Evolutionary conservation across 2,797 vertebrate species (phyloP), one percentile per base, ranked within the genome.

Genomic region (Limnodromus scolopaceus): DNA sequence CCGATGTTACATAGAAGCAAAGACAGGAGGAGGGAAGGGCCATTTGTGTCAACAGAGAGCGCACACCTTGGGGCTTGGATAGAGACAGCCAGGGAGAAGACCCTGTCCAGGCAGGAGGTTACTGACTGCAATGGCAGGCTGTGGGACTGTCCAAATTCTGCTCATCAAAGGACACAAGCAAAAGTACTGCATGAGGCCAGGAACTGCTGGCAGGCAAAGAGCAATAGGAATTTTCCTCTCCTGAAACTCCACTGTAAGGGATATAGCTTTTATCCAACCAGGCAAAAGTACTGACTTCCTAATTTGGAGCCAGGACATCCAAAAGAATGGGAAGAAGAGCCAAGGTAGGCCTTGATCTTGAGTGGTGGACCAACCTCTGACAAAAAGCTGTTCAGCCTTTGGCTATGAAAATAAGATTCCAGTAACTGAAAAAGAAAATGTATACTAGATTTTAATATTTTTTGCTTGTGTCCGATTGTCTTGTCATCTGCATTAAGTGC

Each of bases 111-210:
- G 25, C 49, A 86, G 20, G 9, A 78, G 32, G 7, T 53, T 75
- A 48, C 34, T 64, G 23, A 48, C 34, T 64, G 23, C 27, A 58
- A 41, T 0, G 0, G 16, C 53, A 77, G n/a, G 6, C 20, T n/a
- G 11, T 45, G 25, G 1, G 2, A 10, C 45, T 74, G 45, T 54
- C 55, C 74, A 58, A 87, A 96, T 69, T 39, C 38, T 15, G 23
- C 32, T 27, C 11, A 13, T 19, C 4, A 3, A 63, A 71, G 13
- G 14, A 28, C n/a, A 9, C 15, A 38, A 18, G 1, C 1, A 34
- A 49, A 76, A 13, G 4, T 64, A 16, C 24, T 45, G 4, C 23
- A 22, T 30, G 8, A 88, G 5, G 27, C n/a, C 8, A 60, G 32
- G 36, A 66, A 57, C 2, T 75, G 16, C 20, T 72, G n/a, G 19